These are phyloP conservation scores for Phycodurus eques DNA, from an alignment of 2,113 vertebrate species.

Conservation along the genomic window DNA sequence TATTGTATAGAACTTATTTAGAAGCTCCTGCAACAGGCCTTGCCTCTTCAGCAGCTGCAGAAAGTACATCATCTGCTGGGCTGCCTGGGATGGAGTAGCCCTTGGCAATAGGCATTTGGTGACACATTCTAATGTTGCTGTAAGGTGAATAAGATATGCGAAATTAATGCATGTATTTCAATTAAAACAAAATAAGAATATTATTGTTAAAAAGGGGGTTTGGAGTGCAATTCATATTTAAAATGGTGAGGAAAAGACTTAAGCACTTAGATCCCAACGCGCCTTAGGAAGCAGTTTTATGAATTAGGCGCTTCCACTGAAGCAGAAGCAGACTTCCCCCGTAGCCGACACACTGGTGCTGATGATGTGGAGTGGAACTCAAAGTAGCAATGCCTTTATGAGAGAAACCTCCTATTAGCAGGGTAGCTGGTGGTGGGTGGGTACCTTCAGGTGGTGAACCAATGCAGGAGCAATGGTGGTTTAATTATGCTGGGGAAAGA, in stretches of 20 bases:
- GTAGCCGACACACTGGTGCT: neutral
- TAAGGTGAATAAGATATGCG: neutral
- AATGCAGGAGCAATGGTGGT: neutral
- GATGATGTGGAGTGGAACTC: neutral
- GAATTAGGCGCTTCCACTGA: neutral
- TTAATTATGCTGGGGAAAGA: neutral
- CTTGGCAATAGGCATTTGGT: neutral
- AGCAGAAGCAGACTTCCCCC: neutral
- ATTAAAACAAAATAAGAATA: neutral
- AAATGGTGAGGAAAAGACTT: slow-evolving; percentile 2
- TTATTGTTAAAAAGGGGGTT: neutral
- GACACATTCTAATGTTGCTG: neutral
- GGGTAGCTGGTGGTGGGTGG: neutral
- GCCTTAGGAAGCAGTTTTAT: slow-evolving; percentile 6
- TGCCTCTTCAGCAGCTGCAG: neutral
- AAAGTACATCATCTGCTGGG: neutral
- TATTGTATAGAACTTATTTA: neutral
- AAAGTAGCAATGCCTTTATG: neutral
- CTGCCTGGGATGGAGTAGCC: neutral
- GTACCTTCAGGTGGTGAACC: neutral
- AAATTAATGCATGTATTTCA: slow-evolving; percentile 3
- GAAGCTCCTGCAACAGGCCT: neutral
- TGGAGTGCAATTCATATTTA: slow-evolving; percentile 1
- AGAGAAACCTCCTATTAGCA: neutral
- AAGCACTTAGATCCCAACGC: neutral